Base-by-base conservation (phyloP, 30 jellyfish, hydroid and myxozoan species). In the Turritopsis dohrnii region DNA sequence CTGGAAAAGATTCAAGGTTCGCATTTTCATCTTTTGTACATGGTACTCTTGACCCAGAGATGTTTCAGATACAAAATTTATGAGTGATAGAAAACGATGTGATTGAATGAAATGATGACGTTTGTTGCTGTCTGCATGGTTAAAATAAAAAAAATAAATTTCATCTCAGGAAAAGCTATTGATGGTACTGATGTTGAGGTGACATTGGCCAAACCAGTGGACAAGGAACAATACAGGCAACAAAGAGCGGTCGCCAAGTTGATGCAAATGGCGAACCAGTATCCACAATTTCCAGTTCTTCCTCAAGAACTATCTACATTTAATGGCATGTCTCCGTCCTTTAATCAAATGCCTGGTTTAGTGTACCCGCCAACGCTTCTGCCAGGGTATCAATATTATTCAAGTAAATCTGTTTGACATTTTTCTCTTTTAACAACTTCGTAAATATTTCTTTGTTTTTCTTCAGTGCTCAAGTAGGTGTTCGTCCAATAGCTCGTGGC, bases 111-210 rank as follows among this genome's bases (percentile, higher is more conserved):
- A n/a, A n/a, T n/a, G n/a, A n/a, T n/a, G 60, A 41, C 60, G 13
- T 41, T 41, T 41, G 60, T 41, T 41, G 5, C 13, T 41, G 60
- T 41, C 5, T 41, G 60, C 5, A 41, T 13, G n/a, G n/a, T n/a
- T n/a, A n/a, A n/a, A n/a, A n/a, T n/a, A n/a, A n/a, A n/a, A n/a
- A n/a, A n/a, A n/a, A n/a, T n/a, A n/a, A n/a, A n/a, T n/a, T n/a
- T n/a, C n/a, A n/a, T n/a, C 66, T 19, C 82, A 92, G 97, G 95
- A 69, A 83, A 89, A 54, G 76, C 87, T 60, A 94, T 94, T 76
- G 99, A 94, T 81, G 99, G 89, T n/a, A 96, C 99, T 22, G 96
- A 88, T 29, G 96, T 94, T 21, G 99, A 94, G 76, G 99, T 94
- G 75, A 94, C 99, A 54, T 83, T 94, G 65, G 99, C 99, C 18